A percentile compares a stretch with the other conserved stretches of the same genome.
These are phyloP conservation scores for Dicrurus megarhynchus DNA, from an alignment of 2,113 vertebrate species.

Conservation along the genomic window DNA sequence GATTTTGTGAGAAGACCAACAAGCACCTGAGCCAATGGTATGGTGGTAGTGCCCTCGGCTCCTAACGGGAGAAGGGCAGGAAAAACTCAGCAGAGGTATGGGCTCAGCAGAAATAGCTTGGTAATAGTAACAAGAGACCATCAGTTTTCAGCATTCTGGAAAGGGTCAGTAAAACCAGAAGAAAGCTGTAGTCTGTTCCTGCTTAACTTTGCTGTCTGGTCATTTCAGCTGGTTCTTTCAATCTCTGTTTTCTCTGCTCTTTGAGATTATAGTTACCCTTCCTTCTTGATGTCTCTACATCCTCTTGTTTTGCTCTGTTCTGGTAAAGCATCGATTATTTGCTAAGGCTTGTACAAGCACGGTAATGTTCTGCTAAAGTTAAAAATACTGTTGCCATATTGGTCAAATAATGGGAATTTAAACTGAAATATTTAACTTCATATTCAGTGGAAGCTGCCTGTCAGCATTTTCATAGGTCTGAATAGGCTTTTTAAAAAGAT, in stretches of 20 bases:
- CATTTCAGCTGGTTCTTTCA: neutral
- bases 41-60: neutral
- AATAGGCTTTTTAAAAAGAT: neutral
- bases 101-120: neutral
- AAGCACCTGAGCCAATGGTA: neutral
- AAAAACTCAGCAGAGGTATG: neutral
- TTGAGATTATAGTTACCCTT: neutral
- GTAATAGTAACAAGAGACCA: neutral
- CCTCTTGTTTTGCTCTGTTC: neutral
- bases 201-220: neutral
- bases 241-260: neutral
- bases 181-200: neutral
- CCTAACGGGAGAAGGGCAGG: neutral
- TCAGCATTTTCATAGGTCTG: slow-evolving; percentile 11
- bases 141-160: neutral
- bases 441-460: neutral
- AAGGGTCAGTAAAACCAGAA: neutral
- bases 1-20: neutral
- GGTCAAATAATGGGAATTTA: neutral
- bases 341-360: neutral
- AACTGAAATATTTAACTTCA: neutral
- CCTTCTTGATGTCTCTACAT: neutral
- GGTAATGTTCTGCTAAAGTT: neutral
- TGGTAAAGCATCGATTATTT: neutral
- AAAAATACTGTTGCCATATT: neutral